Evolutionary conservation across 2,888 invertebrate species (phyloP), one percentile per base, ranked within the genome.

Genomic region (Ichneumoninae sp.): DNA sequence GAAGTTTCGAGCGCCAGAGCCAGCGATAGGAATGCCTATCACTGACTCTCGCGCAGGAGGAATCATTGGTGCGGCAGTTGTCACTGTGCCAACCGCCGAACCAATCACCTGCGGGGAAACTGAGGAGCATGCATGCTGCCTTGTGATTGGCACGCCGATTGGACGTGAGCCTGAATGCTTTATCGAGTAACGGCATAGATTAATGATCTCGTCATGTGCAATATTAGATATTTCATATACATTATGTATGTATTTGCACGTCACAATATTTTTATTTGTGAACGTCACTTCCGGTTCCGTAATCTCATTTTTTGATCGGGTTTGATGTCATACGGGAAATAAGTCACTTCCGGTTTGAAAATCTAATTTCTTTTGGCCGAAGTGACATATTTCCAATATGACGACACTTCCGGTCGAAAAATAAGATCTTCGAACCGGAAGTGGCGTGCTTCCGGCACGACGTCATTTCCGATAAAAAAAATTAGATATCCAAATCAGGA

Each of bases 1-100:
- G 33, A 60, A 69, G 69, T 44, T 77, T 68, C 22, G 19, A 54
- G 19, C 52, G n/a, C 52, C 1, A 19, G 52, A 52, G 19, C 19
- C 52, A 19, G 7, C 52, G 52, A 52, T 52, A 19, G 52, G 40
- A 52, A 52, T 52, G 52, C 52, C 52, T 52, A 40, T 40, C 2
- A 8, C 44, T 4, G 4, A 47, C 3, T 47, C 44, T 47, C 44
- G 44, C 44, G 44, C 44, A 16, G 1, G 44, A 16, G 1, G 44
- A 47, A 47, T 47, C 16, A 47, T 16, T 47, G 16, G 44, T 4
- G 13, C 44, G 44, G 44, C 16, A 0, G 44, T 47, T 47, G 44
- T 47, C 44, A 47, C 13, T 16, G 16, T 47, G 13, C 44, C 44
- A 47, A 47, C 44, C 4, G 44, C 16, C 44, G 44, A 47, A 47